Base-by-base conservation (phyloP, 2,797 vertebrate genomes). In the Macropus fuliginosus region DNA sequence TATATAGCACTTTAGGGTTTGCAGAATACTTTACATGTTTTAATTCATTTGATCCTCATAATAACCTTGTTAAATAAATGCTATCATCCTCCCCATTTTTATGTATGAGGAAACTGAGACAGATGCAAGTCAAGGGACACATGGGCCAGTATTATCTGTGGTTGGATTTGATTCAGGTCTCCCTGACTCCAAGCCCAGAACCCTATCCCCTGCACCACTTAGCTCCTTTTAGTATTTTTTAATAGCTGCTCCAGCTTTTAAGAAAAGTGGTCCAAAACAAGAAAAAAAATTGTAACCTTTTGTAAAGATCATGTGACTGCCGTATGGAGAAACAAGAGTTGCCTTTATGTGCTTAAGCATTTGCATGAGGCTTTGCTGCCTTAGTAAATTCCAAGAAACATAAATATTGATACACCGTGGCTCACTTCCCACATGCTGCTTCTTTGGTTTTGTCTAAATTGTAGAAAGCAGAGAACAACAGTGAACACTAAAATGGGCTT, bases 401-500 rank as follows among this genome's bases (percentile, higher is more conserved):
- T 97, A 96, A 98, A 97, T 97, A 97, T 94, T 97, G 93, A 96
- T 97, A 94, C 74, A 62, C 62, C n/a, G 9, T 95, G 93, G 95
- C 96, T 91, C 95, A 94, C 94, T 97, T 98, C 93, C 94, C 97
- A n/a, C 90, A 93, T 96, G 90, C 66, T 94, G 97, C 97, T 94
- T 50, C n/a, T 95, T 96, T 98, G 87, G 74, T 96, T 98, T 97
- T 92, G 91, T 94, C 93, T 96, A 93, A 96, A 97, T 97, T 96
- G 94, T 87, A 50, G 94, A 94, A 96, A 92, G 93, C 94, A 96
- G 93, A 91, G 91, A 96, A 95, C 90, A 97, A 91, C 90, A 54
- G 4, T 57, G n/a, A 2, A 24, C 6, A n/a, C 27, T 29, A 94
- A 96, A 54, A 50, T 90, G 31, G 95, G 91, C 95, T 97, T 97